Conservation (phyloP, 2,888 invertebrate genomes). For the Zygaena filipendulae region DNA sequence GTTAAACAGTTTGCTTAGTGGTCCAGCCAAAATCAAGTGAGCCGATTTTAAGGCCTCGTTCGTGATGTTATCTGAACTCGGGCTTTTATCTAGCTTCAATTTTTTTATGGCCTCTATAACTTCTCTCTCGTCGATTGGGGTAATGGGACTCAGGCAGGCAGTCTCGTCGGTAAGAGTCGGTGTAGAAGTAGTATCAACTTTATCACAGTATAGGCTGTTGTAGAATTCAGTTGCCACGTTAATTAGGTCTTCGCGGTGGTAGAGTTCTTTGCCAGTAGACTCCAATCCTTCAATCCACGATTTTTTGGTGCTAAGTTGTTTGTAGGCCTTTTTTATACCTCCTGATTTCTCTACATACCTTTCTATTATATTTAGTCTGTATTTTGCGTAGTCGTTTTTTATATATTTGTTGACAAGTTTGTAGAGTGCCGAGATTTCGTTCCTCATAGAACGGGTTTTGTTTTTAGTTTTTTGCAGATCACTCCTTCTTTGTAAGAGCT, state of each 20-base stretch:
- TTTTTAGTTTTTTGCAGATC: conserved; percentile 11
- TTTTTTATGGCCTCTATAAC: conserved; percentile 6
- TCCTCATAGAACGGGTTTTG: conserved; percentile 9
- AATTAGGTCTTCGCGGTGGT: conserved; percentile 8
- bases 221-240: conserved; percentile 9
- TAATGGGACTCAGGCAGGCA: no score
- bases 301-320: conserved; percentile 12
- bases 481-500: conserved; percentile 6
- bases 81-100: conserved; percentile 8
- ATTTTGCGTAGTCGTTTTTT: conserved; percentile 9
- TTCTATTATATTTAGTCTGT: conserved; percentile 8
- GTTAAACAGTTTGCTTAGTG: conserved; percentile 10
- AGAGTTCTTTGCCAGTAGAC: background rate
- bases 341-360: conserved; percentile 6
- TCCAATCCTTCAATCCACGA: conserved; percentile 15
- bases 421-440: conserved; percentile 10
- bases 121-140: no score
- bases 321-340: conserved; percentile 11
- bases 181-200: no score
- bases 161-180: no score
- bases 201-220: conserved; percentile 8
- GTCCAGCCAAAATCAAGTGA: conserved; percentile 1
- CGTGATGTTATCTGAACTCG: conserved; percentile 9
- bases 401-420: conserved; percentile 11
- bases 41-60: conserved; percentile 9